Evolutionary conservation across 2,113 vertebrate species (phyloP).

Genomic region (Hemichromis elongatus): DNA sequence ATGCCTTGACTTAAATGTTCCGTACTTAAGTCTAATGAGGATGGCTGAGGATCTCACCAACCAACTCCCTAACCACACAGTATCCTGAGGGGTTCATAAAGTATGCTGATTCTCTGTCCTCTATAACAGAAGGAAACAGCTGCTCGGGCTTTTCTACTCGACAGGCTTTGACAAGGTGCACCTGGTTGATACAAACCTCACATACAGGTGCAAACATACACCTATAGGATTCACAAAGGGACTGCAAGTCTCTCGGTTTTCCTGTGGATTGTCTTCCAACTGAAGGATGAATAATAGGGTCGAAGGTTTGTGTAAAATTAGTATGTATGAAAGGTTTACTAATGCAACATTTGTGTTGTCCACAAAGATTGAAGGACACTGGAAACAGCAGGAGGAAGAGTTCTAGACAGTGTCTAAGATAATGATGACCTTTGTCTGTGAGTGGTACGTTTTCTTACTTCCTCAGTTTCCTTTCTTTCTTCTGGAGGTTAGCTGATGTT

Average conservation of each 20-base stretch:
- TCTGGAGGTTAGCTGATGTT: not conserved
- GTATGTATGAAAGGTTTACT: not conserved
- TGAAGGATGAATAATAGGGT: not conserved
- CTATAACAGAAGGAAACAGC: not conserved
- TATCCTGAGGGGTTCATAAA: too few species aligned
- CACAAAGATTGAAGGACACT: not conserved
- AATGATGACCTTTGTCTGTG: not conserved
- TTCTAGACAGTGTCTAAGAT: not conserved
- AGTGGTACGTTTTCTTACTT: not conserved
- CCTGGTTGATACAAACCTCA: not conserved
- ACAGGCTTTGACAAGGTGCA: not conserved
- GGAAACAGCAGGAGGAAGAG: not conserved
- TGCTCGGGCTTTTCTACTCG: not conserved
- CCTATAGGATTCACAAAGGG: not conserved
- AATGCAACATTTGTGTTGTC: not conserved
- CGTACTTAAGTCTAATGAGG: slow-evolving; percentile 41
- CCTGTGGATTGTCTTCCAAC: not conserved
- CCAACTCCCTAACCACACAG: not conserved
- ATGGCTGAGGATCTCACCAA: not conserved
- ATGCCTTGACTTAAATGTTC: slow-evolving; percentile 22
- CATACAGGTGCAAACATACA: not conserved
- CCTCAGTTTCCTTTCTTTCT: not conserved
- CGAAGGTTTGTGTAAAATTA: not conserved
- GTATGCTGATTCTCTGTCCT: not conserved
- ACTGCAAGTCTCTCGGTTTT: not conserved